These are phyloP conservation scores for Drosophila subsilvestris DNA, from an alignment of 2,888 invertebrate genomes.

Conservation along the genomic window DNA sequence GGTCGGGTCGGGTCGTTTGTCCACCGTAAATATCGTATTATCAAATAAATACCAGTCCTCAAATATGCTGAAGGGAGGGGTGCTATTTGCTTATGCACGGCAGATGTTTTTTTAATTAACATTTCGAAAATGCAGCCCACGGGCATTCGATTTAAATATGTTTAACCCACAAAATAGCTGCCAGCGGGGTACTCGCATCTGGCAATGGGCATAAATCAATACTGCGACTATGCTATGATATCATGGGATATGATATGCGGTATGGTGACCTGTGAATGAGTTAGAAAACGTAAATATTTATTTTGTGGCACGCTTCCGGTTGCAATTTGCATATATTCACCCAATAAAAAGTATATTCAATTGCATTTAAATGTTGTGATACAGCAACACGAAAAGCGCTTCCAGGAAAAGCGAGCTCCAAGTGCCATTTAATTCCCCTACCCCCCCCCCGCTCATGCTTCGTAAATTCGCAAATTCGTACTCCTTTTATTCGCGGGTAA, in stretches of 20 bases:
- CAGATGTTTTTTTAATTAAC: constrained; percentile 61
- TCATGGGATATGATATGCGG: too few species aligned
- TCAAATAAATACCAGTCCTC: constrained; percentile 40
- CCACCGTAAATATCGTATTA: constrained; percentile 38
- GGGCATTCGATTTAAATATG: too few species aligned
- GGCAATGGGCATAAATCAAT: too few species aligned
- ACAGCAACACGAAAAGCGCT: background rate
- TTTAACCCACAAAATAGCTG: too few species aligned
- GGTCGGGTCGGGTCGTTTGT: too few species aligned
- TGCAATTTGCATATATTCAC: constrained; percentile 1
- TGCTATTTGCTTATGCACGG: background rate
- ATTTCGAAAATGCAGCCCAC: constrained; percentile 35
- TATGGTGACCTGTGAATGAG: too few species aligned
- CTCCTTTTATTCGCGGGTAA: constrained; percentile 60
- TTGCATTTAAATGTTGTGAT: constrained; percentile 61
- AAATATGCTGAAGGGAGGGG: background rate
- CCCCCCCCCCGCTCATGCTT: too few species aligned
- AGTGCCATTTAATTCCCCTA: constrained; percentile 44
- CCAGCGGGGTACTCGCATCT: too few species aligned
- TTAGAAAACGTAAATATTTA: too few species aligned
- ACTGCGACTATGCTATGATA: too few species aligned
- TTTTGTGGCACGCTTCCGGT: too few species aligned
- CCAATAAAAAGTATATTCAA: constrained; percentile 57
- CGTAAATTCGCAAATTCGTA: too few species aligned
- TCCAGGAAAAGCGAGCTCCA: constrained; percentile 30